Base-by-base conservation (phyloP, 2,888 invertebrate species). In the Trichopoda pennipes region DNA sequence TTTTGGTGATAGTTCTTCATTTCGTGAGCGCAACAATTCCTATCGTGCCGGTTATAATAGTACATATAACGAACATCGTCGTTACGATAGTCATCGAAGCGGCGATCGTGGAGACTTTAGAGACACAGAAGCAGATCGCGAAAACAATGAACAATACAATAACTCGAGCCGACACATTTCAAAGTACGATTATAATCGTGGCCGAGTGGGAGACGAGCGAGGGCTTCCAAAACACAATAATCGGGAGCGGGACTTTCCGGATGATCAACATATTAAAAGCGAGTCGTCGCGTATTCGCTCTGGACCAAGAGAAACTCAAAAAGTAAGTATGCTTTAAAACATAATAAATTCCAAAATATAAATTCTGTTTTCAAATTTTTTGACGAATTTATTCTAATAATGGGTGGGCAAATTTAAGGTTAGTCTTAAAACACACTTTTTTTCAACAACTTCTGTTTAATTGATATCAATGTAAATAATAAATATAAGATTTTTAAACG, bases 21-120 rank as follows among this genome's bases (percentile, higher is more conserved):
- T 88, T 66, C 88, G 89, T n/a, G 88, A 89, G 16, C 85, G 90
- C 14, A 89, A 88, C 81, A 85, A 86, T 55, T 81, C 85, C 7
- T 87, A 89, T 77, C 88, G 87, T 60, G 82, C 85, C n/a, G 88
- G 86, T 81, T 87, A 88, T 64, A n/a, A n/a, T n/a, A 88, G 86
- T 58, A 86, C 83, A 66, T 87, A 85, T 80, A 88, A 86, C 75
- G 90, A 89, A 76, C 87, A 88, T 60, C 87, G 90, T 9, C 85
- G 89, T 38, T 88, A 86, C n/a, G 89, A 88, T 32, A 84, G 81
- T 28, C 86, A 87, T 70, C 86, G 87, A 81, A 84, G 87, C 32
- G 75, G 79, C 51, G 83, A 80, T 38, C 76, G 84, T 42, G 78
- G 75, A 12, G 85, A 85, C 19, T 77, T 80, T 61, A 70, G 80